phyloP scores from a whole-genome alignment of 2,797 vertebrate genomes.

The Morelia viridis region DNA sequence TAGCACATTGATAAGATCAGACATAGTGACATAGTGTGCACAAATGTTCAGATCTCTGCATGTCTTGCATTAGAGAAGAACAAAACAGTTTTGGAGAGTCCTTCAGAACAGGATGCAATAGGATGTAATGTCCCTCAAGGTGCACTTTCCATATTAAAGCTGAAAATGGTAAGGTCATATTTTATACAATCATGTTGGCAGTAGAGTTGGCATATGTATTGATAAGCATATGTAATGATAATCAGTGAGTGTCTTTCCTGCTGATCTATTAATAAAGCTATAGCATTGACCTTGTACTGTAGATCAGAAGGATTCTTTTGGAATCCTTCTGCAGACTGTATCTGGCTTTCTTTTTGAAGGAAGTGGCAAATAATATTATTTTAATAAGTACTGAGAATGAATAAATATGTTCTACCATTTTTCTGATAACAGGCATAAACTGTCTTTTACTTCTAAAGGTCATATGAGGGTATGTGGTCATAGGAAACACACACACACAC shows the following conservation, averaged over 20 bases:
- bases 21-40: background rate
- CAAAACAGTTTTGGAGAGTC: background rate
- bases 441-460: background rate
- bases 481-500: background rate
- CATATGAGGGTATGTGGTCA: background rate
- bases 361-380: background rate
- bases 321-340: background rate
- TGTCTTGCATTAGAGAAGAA: background rate
- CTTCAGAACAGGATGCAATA: background rate
- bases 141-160: conserved; percentile 15
- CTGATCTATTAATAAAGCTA: background rate
- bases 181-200: background rate
- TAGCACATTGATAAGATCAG: background rate
- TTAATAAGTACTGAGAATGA: background rate
- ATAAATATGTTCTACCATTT: background rate
- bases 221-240: background rate
- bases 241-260: background rate
- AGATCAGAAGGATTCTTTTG: background rate
- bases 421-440: background rate
- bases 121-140: background rate
- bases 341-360: background rate
- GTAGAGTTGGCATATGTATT: background rate
- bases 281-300: background rate
- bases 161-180: conserved; percentile 4
- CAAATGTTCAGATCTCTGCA: background rate